Base-by-base conservation (phyloP, 2,888 invertebrate genomes). In the Machimus rusticus region DNA sequence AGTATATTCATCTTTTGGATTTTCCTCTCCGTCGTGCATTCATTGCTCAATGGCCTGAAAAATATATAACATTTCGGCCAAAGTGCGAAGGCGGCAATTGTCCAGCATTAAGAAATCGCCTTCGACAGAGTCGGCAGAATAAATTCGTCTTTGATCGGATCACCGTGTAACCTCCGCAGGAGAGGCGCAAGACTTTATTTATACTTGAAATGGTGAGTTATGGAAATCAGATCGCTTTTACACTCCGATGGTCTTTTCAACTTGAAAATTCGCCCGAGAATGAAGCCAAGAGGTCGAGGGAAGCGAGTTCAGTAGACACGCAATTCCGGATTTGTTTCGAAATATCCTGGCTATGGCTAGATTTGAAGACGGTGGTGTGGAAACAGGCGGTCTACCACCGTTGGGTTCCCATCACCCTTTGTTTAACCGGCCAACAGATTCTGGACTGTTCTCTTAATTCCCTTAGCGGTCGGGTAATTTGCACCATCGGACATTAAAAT, bases 321-420 rank as follows among this genome's bases (percentile, higher is more conserved):
- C 85, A 85, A 85, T 85, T 85, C 85, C 85, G 85, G 85, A 85
- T 85, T 85, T 55, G n/a, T 85, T 85, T n/a, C 85, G 46, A 85
- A 85, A 85, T 31, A 74, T 46, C 85, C 74, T 74, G 85, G 19
- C 16, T 16, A 28, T 74, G 85, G 19, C 16, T 16, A 28, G 74
- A 85, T 85, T 76, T 19, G 19, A 76, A 66, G 66, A 66, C 12
- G 66, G 66, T 12, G 66, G 66, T 66, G 28, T 66, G 66, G 66
- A 66, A 66, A 66, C 23, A 23, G 23, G 28, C 66, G 28, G 66
- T 28, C 66, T 66, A 66, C 23, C 12, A 34, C 76, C 14, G 76
- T 2, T 74, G 66, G 39, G 34, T 66, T 84, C 84, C 39, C 66
- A 84, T 66, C 66, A 66, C 37, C 34, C 37, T 84, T 84, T 66